phyloP scores from a whole-genome alignment of 1,140 invertebrate species.

The Rhynchophorus ferrugineus region DNA sequence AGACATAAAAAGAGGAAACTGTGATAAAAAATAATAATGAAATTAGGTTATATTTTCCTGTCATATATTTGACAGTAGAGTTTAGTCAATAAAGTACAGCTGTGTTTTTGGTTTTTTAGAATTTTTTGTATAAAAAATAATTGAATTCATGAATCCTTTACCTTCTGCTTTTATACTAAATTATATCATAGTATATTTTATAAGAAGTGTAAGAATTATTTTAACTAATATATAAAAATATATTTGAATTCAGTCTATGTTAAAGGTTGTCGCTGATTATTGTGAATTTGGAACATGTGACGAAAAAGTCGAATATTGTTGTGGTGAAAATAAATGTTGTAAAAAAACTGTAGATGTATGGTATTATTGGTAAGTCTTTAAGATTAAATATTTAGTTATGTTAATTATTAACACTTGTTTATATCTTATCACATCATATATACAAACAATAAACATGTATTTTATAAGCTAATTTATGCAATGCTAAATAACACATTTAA shows the following conservation, averaged over 20 bases:
- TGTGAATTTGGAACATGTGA: constrained; percentile 20
- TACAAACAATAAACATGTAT: no score
- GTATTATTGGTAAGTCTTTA: constrained; percentile 19
- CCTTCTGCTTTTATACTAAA: background rate
- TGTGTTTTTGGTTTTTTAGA: background rate
- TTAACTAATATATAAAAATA: no score
- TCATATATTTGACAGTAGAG: background rate
- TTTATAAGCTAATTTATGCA: no score
- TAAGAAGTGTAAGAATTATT: no score
- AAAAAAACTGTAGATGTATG: constrained; percentile 19
- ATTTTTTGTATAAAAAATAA: background rate
- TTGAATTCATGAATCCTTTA: background rate
- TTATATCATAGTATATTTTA: no score
- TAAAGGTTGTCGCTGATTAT: constrained; percentile 16
- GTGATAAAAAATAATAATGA: constrained; percentile 30
- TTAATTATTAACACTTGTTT: background rate
- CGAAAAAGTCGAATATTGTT: constrained; percentile 17
- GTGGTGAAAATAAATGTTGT: constrained; percentile 21
- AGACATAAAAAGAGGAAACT: background rate
- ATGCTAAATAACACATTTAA: no score
- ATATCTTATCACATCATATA: no score
- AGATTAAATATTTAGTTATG: background rate
- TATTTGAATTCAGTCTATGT: no score
- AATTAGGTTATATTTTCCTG: background rate
- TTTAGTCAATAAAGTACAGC: background rate